Evolutionary conservation across 1,140 invertebrate species (phyloP), one percentile per base, ranked within the genome.

Genomic region (Chionoecetes opilio): DNA sequence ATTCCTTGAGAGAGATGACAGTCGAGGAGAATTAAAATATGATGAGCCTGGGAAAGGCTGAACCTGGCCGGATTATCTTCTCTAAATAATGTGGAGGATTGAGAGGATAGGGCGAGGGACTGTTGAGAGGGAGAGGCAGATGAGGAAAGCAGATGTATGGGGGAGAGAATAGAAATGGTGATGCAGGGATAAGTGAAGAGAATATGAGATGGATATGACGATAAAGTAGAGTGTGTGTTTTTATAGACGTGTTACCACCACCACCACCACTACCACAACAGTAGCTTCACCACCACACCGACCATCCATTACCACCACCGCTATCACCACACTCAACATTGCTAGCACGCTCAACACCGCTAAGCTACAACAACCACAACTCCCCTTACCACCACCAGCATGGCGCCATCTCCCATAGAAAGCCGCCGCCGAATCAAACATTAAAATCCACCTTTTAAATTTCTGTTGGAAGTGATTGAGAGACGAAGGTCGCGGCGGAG

Each of bases 61-160:
- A 21, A n/a, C 1, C 63, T 75, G 63, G 63, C 0, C 63, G 63
- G 63, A 75, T 75, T 75, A 75, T 75, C 63, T 75, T 75, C 21
- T n/a, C n/a, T 75, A 26, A 75, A 75, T 75, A 75, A 75, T 75
- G 63, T 75, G 63, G 63, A 75, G 63, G 63, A 75, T 75, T 26
- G 63, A 8, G 8, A 75, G 63, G 63, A 75, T 17, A 26, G 21
- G n/a, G 63, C 11, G 21, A 21, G 21, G n/a, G 63, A 75, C 0
- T n/a, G n/a, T n/a, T n/a, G n/a, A 21, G 63, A 75, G 63, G 63
- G n/a, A n/a, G 8, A 53, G 46, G 46, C 2, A 17, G 46, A 2
- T 2, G 2, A 53, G 46, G 63, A 8, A 26, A 46, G 41, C 5
- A 14, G 41, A 46, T 8, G 41, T 8, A 46, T 46, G 41, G 41